Percentiles rank a stretch among this genome's conserved stretches.
Evolutionary conservation across 1,140 invertebrate species (phyloP).

Genomic region (Elymnias hypermnestra): DNA sequence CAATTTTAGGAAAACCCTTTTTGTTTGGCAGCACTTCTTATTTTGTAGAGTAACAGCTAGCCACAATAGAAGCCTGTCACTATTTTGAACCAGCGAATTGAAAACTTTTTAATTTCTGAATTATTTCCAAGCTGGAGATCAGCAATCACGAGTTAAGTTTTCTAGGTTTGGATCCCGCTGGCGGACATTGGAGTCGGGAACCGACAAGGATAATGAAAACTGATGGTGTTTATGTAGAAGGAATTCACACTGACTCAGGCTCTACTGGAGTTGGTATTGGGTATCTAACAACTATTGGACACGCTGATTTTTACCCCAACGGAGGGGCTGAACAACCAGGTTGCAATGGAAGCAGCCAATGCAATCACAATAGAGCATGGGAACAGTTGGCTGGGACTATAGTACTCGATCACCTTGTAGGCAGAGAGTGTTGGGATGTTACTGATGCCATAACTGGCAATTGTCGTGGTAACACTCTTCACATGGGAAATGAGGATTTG

Average conservation of each 20-base stretch:
- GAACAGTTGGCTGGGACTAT: constrained; percentile 75
- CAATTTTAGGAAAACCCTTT: no score
- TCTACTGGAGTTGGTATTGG: constrained; percentile 72
- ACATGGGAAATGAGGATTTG: constrained; percentile 40
- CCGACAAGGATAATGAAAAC: background rate
- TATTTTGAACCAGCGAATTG: no score
- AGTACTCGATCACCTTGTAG: constrained; percentile 30
- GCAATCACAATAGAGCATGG: constrained; percentile 79
- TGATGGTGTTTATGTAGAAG: constrained; percentile 56
- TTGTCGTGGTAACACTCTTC: constrained; percentile 27
- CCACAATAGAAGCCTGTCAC: no score
- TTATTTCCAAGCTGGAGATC: no score
- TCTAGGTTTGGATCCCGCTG: background rate
- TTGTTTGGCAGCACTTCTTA: no score
- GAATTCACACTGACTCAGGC: constrained; percentile 83
- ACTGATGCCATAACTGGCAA: constrained; percentile 26
- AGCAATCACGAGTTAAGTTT: background rate
- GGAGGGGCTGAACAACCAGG: constrained; percentile 78
- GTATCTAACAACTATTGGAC: constrained; percentile 50
- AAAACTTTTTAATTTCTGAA: no score
- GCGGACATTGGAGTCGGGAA: background rate
- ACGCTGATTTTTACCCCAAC: no score
- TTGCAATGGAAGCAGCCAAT: constrained; percentile 65
- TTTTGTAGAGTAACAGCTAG: no score
- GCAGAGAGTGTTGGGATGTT: constrained; percentile 23